Evolutionary conservation across 2,113 vertebrate species (phyloP).

Genomic region (Smithornis capensis): DNA sequence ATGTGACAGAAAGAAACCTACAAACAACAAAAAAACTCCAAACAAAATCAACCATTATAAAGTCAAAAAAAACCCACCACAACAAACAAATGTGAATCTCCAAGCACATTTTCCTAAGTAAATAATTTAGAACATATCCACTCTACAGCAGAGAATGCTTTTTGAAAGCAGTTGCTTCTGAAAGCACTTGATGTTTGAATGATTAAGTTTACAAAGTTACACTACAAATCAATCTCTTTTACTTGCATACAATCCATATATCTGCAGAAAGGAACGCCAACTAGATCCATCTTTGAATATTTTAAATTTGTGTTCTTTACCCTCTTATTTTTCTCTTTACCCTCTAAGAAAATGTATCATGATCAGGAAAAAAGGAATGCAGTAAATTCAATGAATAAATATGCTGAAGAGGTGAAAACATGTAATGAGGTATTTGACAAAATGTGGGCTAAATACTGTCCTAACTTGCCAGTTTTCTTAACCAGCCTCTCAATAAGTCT

Average conservation of each 20-base stretch:
- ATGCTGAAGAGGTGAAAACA: neutral
- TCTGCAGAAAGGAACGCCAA: neutral
- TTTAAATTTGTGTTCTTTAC: neutral
- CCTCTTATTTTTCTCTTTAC: neutral
- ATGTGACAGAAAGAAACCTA: neutral
- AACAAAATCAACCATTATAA: neutral
- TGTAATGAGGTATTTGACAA: neutral
- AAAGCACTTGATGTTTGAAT: neutral
- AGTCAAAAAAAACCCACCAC: neutral
- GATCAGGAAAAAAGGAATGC: neutral
- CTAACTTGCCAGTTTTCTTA: neutral
- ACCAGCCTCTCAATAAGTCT: neutral
- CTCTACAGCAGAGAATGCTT: neutral
- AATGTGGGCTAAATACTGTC: neutral
- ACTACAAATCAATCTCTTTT: neutral
- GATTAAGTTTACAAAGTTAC: neutral
- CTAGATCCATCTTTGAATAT: neutral
- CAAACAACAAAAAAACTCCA: rapidly evolving
- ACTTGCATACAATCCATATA: neutral
- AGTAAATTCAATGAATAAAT: neutral
- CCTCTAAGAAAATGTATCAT: neutral
- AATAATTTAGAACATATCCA: neutral
- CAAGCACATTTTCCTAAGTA: neutral
- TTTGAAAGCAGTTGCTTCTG: neutral
- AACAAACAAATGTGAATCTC: neutral